Percentiles rank a stretch among this genome's conserved stretches.
Conservation (phyloP, 2,113 vertebrate species). For the Tylochromis polylepis region DNA sequence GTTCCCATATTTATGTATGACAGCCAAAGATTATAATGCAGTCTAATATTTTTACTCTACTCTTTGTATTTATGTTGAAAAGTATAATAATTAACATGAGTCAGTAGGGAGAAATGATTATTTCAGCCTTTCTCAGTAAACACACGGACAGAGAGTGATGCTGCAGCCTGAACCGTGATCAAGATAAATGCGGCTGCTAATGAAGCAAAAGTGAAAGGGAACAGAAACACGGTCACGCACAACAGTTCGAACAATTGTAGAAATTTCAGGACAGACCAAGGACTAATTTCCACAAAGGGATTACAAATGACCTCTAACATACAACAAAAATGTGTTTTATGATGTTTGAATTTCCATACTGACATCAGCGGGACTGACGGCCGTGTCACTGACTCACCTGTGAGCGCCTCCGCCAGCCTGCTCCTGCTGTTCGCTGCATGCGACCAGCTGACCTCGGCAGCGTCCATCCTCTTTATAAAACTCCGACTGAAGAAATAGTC, state of each 20-base stretch:
- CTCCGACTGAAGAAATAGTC: constrained; percentile 71
- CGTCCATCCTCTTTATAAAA: constrained; percentile 67
- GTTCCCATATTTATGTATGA: not conserved
- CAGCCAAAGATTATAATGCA: not conserved
- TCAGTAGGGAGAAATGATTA: not conserved
- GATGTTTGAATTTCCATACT: fast-evolving
- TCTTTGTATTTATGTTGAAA: not conserved
- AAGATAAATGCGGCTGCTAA: not conserved
- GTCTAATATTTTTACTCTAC: not conserved
- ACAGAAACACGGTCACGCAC: not conserved
- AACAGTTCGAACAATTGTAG: not conserved
- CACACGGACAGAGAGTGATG: too few relatives aligned
- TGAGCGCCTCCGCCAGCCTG: constrained; percentile 69
- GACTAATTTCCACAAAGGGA: not conserved
- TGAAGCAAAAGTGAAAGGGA: fast-evolving
- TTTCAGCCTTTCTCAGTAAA: fast-evolving
- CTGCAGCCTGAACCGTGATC: too few relatives aligned
- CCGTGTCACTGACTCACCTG: constrained; percentile 49
- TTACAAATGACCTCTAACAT: not conserved
- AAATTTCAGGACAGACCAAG: not conserved
- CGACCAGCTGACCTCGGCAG: constrained; percentile 77
- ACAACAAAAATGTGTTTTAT: fast-evolving
- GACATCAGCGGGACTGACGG: not conserved
- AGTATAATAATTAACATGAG: fast-evolving
- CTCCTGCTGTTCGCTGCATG: constrained; percentile 80